Evolutionary conservation across 2,888 invertebrate species (phyloP).

Genomic region (Agrotis puta): DNA sequence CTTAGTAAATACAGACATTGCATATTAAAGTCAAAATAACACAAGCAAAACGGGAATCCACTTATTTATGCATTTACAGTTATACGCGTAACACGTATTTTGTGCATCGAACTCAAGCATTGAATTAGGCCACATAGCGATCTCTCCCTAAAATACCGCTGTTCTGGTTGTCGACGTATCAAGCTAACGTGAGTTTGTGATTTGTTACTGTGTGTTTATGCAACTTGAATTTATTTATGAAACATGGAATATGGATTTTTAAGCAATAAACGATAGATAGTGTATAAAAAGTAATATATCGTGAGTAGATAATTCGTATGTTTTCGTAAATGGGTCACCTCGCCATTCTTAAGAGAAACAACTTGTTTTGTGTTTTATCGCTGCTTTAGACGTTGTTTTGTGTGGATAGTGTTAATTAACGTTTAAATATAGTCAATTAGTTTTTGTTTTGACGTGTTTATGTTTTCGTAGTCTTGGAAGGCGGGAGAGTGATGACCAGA

Average conservation of each 20-base stretch:
- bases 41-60: slow-evolving; percentile 68
- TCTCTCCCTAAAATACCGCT: slow-evolving; percentile 92
- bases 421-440: slow-evolving; percentile 56
- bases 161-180: slow-evolving; percentile 91
- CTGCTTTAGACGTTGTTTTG: slow-evolving; percentile 65
- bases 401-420: slow-evolving; percentile 62
- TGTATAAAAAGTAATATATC: slow-evolving; percentile 81
- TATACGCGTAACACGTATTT: slow-evolving; percentile 91
- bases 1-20: slow-evolving; percentile 55
- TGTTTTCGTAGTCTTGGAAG: slow-evolving; percentile 83
- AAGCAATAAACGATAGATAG: slow-evolving; percentile 74
- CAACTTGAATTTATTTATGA: slow-evolving; percentile 64
- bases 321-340: slow-evolving; percentile 91
- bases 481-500: slow-evolving; percentile 90
- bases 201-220: slow-evolving; percentile 72
- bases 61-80: slow-evolving; percentile 90
- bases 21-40: slow-evolving; percentile 39
- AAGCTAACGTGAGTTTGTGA: slow-evolving; percentile 88
- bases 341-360: slow-evolving; percentile 88
- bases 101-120: slow-evolving; percentile 91
- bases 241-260: slow-evolving; percentile 68
- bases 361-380: slow-evolving; percentile 80
- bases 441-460: slow-evolving; percentile 71
- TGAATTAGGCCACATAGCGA: slow-evolving; percentile 92
- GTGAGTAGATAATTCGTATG: slow-evolving; percentile 88